Evolutionary conservation across 1,140 invertebrate species (phyloP), one percentile per base, ranked within the genome.

Genomic region (Bilobella aurantiaca): DNA sequence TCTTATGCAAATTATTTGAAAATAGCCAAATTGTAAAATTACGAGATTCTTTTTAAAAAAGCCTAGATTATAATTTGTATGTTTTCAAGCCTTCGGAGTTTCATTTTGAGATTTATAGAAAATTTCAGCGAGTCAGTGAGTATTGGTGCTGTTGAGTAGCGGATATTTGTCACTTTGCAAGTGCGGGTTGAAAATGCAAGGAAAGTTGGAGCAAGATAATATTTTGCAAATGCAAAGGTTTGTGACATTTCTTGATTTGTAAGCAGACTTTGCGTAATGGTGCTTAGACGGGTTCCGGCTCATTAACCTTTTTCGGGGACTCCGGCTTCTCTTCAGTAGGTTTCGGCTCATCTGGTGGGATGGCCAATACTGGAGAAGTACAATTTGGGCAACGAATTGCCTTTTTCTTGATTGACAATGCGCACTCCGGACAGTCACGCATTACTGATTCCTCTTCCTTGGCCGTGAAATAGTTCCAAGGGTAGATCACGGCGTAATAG

Each of bases 361-460:
- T 53, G 12, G 58, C 8, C 8, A 59, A 18, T n/a, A 59, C 58
- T 12, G 8, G 3, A 18, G 32, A 18, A 16, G 30, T 37, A 25
- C 59, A 62, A 25, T 37, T 37, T 37, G 59, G 5, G 28, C 59
- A 62, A n/a, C 32, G 29, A 18, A 34, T 37, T 8, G 59, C 59
- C 25, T 21, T 62, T 25, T 62, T 62, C 5, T 37, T 46, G 16
- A 62, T 37, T 37, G 23, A 25, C 23, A 18, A 34, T 3, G 8
- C 12, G 23, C 59, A 62, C 23, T 62, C 32, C 23, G 31, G 31
- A 25, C 59, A 62, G 16, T 62, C 59, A 3, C 32, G 18, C 32
- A 29, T 34, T 12, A 8, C 23, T 3, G 31, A 34, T 21, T 16
- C 59, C 25, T 34, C 59, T 16, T 62, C 21, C 37, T 62, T 46